Percentiles rank a stretch among this genome's conserved stretches.
Evolutionary conservation across 2,797 vertebrate species (phyloP).

Genomic region (Pangasius sanitwongsei): DNA sequence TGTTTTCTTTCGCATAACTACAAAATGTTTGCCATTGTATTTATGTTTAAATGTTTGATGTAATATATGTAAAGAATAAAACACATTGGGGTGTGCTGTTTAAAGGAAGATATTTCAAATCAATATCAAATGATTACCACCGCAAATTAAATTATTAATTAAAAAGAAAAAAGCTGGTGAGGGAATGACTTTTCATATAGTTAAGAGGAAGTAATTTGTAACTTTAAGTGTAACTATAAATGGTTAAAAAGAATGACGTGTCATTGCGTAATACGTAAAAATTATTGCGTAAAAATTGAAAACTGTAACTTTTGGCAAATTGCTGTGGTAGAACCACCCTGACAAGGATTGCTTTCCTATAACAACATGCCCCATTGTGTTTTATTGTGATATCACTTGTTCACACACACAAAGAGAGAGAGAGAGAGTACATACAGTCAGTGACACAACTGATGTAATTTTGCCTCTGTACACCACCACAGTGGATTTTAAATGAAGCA

Average conservation of each 20-base stretch:
- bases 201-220: neutral
- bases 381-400: neutral
- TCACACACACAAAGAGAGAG: too few relatives aligned
- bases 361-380: neutral
- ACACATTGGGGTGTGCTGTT: neutral
- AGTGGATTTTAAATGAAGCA: too few relatives aligned
- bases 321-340: neutral
- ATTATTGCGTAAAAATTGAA: neutral
- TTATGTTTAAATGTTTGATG: neutral
- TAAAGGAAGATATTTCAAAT: neutral
- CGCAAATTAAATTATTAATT: too few relatives aligned
- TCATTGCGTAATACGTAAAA: neutral
- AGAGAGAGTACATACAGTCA: too few relatives aligned
- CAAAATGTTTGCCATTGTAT: neutral
- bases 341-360: neutral
- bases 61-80: slow-evolving; percentile 9
- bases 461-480: too few relatives aligned
- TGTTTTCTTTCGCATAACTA: neutral
- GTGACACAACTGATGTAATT: too few relatives aligned
- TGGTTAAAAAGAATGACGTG: neutral
- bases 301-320: neutral
- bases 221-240: neutral
- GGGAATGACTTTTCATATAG: neutral
- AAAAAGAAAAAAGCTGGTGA: neutral
- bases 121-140: neutral